Percentiles rank a stretch among this genome's conserved stretches.
phyloP scores from a whole-genome alignment of 2,113 vertebrate species.

The Misgurnus mizolepis region DNA sequence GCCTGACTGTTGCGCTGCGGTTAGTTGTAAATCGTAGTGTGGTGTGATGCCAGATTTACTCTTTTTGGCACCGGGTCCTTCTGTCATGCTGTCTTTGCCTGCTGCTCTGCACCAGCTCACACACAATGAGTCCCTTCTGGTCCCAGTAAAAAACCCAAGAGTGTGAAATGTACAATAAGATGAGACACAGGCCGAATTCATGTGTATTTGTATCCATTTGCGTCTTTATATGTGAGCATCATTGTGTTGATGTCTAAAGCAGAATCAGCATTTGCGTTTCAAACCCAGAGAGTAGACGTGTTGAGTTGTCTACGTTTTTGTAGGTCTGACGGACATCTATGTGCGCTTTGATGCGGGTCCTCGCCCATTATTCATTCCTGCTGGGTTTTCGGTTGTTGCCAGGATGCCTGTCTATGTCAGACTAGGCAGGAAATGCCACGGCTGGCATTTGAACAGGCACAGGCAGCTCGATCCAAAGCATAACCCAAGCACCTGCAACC shows the following conservation, averaged over 20 bases:
- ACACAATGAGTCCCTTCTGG: slow-evolving; percentile 60
- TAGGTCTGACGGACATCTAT: slow-evolving; percentile 49
- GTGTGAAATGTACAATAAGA: slow-evolving; percentile 52
- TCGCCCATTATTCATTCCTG: slow-evolving; percentile 69
- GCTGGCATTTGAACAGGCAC: slow-evolving; percentile 69
- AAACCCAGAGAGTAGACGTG: slow-evolving; percentile 16
- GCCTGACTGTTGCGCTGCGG: slow-evolving; percentile 45
- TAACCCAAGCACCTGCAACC: slow-evolving; percentile 77
- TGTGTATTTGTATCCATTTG: slow-evolving; percentile 55
- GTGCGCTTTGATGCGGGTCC: slow-evolving; percentile 59
- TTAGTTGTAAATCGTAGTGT: slow-evolving; percentile 45
- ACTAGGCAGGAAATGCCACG: slow-evolving; percentile 76
- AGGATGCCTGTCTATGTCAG: slow-evolving; percentile 73
- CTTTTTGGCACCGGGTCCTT: slow-evolving; percentile 45
- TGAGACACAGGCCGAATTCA: slow-evolving; percentile 47
- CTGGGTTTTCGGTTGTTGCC: slow-evolving; percentile 70
- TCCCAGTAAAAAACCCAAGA: slow-evolving; percentile 66
- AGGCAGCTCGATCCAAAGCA: slow-evolving; percentile 66
- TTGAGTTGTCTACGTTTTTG: slow-evolving; percentile 36
- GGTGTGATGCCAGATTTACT: slow-evolving; percentile 54
- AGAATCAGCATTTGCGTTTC: slow-evolving; percentile 8
- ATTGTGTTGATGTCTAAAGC: slow-evolving; percentile 34
- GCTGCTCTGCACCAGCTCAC: slow-evolving; percentile 52
- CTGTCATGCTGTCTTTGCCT: slow-evolving; percentile 54
- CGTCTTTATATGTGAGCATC: slow-evolving; percentile 51